Evolutionary conservation across 2,888 invertebrate species (phyloP).

Genomic region (Drosophila formosana): DNA sequence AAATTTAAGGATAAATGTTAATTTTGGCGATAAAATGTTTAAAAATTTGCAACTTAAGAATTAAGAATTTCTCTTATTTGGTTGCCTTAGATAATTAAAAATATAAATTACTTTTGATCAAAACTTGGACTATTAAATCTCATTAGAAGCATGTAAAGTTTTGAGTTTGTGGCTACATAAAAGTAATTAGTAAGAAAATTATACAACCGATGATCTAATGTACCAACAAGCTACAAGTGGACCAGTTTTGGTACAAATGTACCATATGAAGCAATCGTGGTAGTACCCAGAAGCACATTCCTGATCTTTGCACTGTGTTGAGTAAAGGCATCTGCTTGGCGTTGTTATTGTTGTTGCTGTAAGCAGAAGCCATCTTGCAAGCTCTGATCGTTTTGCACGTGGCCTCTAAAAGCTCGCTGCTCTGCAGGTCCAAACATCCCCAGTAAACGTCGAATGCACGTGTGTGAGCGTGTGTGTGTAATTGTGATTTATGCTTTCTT

Average conservation of each 20-base stretch:
- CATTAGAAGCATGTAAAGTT: no score
- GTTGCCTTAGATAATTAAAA: no score
- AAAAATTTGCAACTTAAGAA: no score
- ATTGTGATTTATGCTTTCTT: constrained; percentile 52
- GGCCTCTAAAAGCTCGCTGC: constrained; percentile 26
- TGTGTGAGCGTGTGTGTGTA: constrained; percentile 11
- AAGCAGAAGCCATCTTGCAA: constrained; percentile 41
- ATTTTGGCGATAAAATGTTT: no score
- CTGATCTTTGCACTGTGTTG: background rate
- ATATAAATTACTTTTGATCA: no score
- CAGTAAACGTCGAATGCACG: constrained; percentile 12
- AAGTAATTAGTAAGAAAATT: no score
- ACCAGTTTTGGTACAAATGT: background rate
- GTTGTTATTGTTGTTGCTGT: background rate
- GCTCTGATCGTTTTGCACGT: constrained; percentile 22
- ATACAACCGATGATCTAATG: background rate
- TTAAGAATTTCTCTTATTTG: no score
- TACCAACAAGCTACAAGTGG: background rate
- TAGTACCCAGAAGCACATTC: background rate
- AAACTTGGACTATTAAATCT: no score
- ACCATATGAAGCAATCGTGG: background rate
- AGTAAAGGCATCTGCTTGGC: background rate
- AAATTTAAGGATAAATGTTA: no score
- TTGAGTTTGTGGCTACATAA: no score
- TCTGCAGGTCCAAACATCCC: constrained; percentile 53